phyloP scores from a whole-genome alignment of 1,140 invertebrate genomes.

The Ptiloglossa arizonensis region DNA sequence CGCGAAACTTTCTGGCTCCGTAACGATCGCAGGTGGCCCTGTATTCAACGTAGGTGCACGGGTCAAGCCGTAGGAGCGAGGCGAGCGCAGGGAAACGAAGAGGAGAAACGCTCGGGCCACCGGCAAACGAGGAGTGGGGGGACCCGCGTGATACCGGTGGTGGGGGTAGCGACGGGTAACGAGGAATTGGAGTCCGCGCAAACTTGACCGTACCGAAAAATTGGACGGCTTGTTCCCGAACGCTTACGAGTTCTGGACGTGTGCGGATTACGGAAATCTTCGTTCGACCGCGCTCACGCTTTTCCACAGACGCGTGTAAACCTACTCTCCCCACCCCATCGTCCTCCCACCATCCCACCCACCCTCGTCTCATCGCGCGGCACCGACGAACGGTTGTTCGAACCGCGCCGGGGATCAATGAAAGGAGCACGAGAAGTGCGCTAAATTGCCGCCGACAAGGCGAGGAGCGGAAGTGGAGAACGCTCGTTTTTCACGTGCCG shows the following conservation, averaged over 20 bases:
- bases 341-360: no score
- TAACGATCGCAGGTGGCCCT: constrained; percentile 70
- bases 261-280: constrained; percentile 65
- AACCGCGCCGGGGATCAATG: constrained; percentile 22
- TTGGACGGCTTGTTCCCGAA: constrained; percentile 72
- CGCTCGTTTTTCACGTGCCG: not conserved
- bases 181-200: constrained; percentile 67
- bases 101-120: constrained; percentile 23
- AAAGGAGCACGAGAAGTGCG: not conserved
- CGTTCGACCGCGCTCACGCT: constrained; percentile 9
- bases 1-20: constrained; percentile 71
- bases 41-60: constrained; percentile 58
- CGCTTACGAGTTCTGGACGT: constrained; percentile 71
- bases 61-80: constrained; percentile 30
- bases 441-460: not conserved
- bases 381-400: constrained; percentile 12
- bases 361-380: no score
- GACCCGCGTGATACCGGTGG: no score
- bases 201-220: constrained; percentile 76
- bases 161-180: constrained; percentile 45
- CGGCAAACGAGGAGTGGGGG: constrained; percentile 44
- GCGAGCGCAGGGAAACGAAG: constrained; percentile 32
- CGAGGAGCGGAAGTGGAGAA: not conserved
- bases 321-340: no score
- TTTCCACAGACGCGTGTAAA: constrained; percentile 6